Conservation (phyloP, 2,888 invertebrate genomes). For the Agonopterix arenella region DNA sequence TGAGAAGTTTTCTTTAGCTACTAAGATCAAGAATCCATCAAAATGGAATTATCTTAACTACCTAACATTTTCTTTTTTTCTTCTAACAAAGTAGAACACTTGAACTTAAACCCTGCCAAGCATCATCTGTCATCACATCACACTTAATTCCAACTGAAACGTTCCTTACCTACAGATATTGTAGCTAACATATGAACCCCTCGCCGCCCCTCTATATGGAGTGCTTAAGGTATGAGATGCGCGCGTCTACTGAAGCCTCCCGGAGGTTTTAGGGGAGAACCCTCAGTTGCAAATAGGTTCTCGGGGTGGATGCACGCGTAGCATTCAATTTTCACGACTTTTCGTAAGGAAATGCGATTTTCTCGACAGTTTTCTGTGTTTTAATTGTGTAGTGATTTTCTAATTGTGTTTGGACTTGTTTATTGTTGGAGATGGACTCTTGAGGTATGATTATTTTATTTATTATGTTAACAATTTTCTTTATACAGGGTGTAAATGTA, state of each 20-base stretch:
- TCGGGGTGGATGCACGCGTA: constrained; percentile 43
- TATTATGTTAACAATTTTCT: too few relatives aligned
- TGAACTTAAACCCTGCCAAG: too few relatives aligned
- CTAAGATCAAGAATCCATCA: too few relatives aligned
- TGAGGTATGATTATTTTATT: constrained; percentile 23
- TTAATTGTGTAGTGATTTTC: constrained; percentile 37
- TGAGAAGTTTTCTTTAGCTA: too few relatives aligned
- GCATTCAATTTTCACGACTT: constrained; percentile 34
- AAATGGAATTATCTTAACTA: too few relatives aligned
- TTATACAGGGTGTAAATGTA: too few relatives aligned
- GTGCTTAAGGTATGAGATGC: constrained; percentile 57
- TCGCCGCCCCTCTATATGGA: constrained; percentile 30
- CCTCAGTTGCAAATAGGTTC: constrained; percentile 54
- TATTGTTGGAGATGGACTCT: constrained; percentile 27
- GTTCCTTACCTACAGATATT: constrained; percentile 49
- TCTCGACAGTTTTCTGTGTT: constrained; percentile 23
- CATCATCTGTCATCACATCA: too few relatives aligned
- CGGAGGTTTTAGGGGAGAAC: constrained; percentile 35
- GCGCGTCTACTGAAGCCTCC: constrained; percentile 59
- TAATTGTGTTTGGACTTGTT: constrained; percentile 40
- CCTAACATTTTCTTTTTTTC: too few relatives aligned
- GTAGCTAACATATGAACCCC: constrained; percentile 41
- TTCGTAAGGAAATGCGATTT: constrained; percentile 22
- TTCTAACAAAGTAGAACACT: too few relatives aligned
- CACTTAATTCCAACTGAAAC: not conserved